Evolutionary conservation across 2,888 invertebrate species (phyloP).

Genomic region (Metalampra italica): DNA sequence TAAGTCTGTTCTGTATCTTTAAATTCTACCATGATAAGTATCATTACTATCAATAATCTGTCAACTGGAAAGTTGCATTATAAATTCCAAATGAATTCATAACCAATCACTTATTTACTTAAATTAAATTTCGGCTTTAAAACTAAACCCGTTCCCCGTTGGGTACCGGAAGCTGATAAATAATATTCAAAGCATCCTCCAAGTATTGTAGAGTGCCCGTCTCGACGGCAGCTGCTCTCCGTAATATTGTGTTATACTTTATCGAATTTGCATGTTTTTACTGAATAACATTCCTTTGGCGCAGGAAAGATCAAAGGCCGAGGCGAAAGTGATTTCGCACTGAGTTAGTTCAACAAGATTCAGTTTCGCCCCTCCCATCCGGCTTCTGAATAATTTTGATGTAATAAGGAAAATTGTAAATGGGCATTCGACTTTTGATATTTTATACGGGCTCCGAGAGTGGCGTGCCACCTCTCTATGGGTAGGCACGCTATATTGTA

Average conservation of each 20-base stretch:
- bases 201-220: constrained; percentile 40
- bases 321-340: constrained; percentile 77
- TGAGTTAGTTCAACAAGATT: constrained; percentile 76
- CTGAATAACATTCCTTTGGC: constrained; percentile 78
- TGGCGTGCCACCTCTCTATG: neutral
- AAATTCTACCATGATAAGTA: no score
- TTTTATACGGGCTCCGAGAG: constrained; percentile 17
- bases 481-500: no score
- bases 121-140: neutral
- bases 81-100: neutral
- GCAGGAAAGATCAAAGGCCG: constrained; percentile 74
- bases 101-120: no score
- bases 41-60: no score
- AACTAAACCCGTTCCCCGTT: neutral
- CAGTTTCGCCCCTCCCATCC: constrained; percentile 60
- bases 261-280: constrained; percentile 80
- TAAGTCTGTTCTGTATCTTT: no score
- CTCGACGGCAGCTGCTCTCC: constrained; percentile 50
- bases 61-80: no score
- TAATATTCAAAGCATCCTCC: constrained; percentile 51
- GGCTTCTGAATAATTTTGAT: constrained; percentile 72
- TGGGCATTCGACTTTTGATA: constrained; percentile 59
- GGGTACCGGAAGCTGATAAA: constrained; percentile 28
- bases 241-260: constrained; percentile 78
- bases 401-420: constrained; percentile 74